phyloP scores from a whole-genome alignment of 2,797 vertebrate genomes.

The Crenuchus spilurus region DNA sequence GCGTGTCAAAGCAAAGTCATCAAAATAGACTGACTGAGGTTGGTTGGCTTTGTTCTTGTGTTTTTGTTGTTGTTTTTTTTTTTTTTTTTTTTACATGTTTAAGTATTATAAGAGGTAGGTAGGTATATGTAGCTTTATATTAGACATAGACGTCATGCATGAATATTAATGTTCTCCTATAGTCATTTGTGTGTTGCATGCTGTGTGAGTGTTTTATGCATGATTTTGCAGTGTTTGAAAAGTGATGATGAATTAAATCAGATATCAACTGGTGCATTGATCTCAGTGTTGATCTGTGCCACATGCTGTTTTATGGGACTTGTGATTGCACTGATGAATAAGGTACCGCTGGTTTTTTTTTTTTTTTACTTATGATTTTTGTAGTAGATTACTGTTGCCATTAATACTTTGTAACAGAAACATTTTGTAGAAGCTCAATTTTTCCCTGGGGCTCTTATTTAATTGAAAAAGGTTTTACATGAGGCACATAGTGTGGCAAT shows the following conservation, averaged over 20 bases:
- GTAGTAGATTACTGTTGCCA: background rate
- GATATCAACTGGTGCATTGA: background rate
- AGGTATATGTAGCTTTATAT: background rate
- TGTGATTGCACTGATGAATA: background rate
- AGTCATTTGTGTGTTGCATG: constrained; percentile 41
- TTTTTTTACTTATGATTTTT: background rate
- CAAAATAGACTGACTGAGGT: constrained; percentile 5
- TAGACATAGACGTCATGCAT: constrained; percentile 1
- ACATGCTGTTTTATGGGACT: background rate
- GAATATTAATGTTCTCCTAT: constrained; percentile 10
- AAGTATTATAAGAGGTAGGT: background rate
- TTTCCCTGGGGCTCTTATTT: constrained; percentile 1
- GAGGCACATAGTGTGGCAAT: background rate
- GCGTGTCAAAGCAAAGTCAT: constrained; percentile 18
- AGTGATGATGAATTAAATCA: constrained; percentile 17
- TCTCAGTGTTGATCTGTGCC: background rate
- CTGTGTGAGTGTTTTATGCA: constrained; percentile 35
- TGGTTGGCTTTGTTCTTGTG: constrained; percentile 31
- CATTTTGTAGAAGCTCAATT: too few species aligned
- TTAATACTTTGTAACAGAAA: too few species aligned
- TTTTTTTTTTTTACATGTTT: too few species aligned
- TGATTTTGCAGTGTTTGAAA: constrained; percentile 25
- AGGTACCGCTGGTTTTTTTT: background rate
- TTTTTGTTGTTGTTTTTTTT: background rate
- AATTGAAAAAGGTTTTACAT: background rate